A percentile compares a stretch with the other conserved stretches of the same genome.
Conservation (phyloP, 2,888 invertebrate species). For the Omphaloscelis lunosa region DNA sequence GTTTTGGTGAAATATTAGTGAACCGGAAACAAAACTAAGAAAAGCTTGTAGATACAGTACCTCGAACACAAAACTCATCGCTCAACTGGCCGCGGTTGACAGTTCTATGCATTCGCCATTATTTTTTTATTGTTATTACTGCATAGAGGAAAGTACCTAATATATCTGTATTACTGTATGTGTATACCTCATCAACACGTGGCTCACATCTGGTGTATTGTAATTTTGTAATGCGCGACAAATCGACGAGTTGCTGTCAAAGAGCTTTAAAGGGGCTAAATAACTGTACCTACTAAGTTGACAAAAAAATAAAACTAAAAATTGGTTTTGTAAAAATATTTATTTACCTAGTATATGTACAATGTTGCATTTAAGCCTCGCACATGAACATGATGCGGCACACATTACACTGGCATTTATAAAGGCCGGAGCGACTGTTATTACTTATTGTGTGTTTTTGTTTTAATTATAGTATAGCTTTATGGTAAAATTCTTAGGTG, state of each 20-base stretch:
- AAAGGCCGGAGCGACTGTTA: slow-evolving; percentile 6
- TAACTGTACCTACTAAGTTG: no score
- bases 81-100: background rate
- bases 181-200: background rate
- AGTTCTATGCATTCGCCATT: background rate
- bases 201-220: background rate
- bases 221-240: no score
- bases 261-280: background rate
- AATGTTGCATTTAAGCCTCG: slow-evolving; percentile 74
- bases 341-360: slow-evolving; percentile 80
- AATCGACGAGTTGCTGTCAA: background rate
- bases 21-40: no score
- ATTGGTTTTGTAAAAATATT: slow-evolving; percentile 85
- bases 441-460: background rate
- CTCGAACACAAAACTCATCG: background rate
- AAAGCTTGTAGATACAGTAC: no score
- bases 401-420: slow-evolving; percentile 9
- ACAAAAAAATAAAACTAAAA: slow-evolving; percentile 24
- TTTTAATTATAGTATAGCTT: background rate
- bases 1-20: no score
- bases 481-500: slow-evolving; percentile 6
- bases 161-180: no score
- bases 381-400: slow-evolving; percentile 47
- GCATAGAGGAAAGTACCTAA: no score
- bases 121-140: no score